Conservation (phyloP, 2,888 invertebrate species). For the Choreutis nemorana region DNA sequence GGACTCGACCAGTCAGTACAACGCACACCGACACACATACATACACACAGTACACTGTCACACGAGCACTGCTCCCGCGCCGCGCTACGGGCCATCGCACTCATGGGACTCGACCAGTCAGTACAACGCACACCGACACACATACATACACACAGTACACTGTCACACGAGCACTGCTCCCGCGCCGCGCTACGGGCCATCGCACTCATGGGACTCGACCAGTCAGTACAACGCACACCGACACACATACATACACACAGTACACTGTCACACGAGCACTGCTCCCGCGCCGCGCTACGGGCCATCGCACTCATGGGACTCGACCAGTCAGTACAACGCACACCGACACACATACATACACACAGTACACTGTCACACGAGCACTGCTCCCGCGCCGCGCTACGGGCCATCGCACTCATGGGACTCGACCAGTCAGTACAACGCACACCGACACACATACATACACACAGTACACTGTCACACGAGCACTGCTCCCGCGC, state of each 20-base stretch:
- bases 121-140: constrained; percentile 1
- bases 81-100: constrained; percentile 77
- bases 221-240: constrained; percentile 80
- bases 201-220: constrained; percentile 81
- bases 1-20: constrained; percentile 66
- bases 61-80: constrained; percentile 83
- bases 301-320: constrained; percentile 79
- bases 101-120: constrained; percentile 73
- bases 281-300: constrained; percentile 78
- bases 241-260: too few species aligned
- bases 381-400: constrained; percentile 79
- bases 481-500: constrained; percentile 83
- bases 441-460: constrained; percentile 68
- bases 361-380: constrained; percentile 81
- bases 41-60: constrained; percentile 78
- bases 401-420: constrained; percentile 77
- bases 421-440: constrained; percentile 86
- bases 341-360: constrained; percentile 78
- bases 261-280: constrained; percentile 86
- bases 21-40: constrained; percentile 68
- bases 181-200: constrained; percentile 77
- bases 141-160: constrained; percentile 2
- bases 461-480: constrained; percentile 63
- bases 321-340: constrained; percentile 39
- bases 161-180: constrained; percentile 76